Percentiles rank a stretch among this genome's conserved stretches.
phyloP scores from a whole-genome alignment of 2,113 vertebrate genomes.

The Lampris incognitus region DNA sequence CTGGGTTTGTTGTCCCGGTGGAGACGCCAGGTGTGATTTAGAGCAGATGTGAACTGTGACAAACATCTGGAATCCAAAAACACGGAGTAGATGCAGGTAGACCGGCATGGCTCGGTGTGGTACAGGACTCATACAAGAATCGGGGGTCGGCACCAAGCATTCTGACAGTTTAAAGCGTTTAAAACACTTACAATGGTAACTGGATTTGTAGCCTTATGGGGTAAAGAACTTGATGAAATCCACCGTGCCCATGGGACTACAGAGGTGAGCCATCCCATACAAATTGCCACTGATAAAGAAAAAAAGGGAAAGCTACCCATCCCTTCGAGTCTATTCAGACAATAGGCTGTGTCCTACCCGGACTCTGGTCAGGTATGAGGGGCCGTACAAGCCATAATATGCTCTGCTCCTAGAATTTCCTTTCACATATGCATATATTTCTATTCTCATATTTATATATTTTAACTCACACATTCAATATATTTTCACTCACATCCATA shows the following conservation, averaged over 20 bases:
- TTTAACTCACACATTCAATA: too few relatives aligned
- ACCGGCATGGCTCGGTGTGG: conserved; percentile 50
- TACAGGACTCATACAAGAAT: conserved; percentile 35
- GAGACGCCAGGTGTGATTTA: conserved; percentile 74
- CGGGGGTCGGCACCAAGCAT: conserved; percentile 58
- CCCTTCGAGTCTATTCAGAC: conserved; percentile 33
- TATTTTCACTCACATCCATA: too few relatives aligned
- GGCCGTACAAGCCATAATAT: too few relatives aligned
- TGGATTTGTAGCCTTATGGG: conserved; percentile 78
- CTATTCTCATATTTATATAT: too few relatives aligned
- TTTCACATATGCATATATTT: too few relatives aligned
- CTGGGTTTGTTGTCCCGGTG: conserved; percentile 54
- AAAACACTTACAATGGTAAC: conserved; percentile 80
- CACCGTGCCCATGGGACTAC: conserved; percentile 61
- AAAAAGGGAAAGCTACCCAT: conserved; percentile 59
- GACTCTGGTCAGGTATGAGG: conserved; percentile 18
- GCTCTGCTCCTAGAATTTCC: too few relatives aligned
- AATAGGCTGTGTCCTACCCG: conserved; percentile 37
- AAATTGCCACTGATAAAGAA: conserved; percentile 78
- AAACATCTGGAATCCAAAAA: conserved; percentile 14
- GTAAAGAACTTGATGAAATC: conserved; percentile 79
- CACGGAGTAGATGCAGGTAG: conserved; percentile 64
- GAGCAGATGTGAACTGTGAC: conserved; percentile 52
- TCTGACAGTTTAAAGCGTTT: conserved; percentile 72
- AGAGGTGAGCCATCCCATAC: conserved; percentile 77